Conservation (phyloP, 2,888 invertebrate genomes). For the Hydraecia micacea region DNA sequence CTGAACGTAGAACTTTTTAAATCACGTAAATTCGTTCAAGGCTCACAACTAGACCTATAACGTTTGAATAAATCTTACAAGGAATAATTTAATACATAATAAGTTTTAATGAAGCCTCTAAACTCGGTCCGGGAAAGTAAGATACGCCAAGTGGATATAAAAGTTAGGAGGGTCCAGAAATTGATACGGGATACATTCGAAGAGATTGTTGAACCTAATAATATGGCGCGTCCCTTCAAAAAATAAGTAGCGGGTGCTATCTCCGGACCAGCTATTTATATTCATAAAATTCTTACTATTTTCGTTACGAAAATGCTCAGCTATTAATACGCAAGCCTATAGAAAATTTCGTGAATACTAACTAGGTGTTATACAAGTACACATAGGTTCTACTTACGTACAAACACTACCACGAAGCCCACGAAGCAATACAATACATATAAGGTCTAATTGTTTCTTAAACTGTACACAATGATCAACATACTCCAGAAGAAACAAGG, state of each 20-base stretch:
- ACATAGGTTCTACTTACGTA: slow-evolving; percentile 59
- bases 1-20: slow-evolving; percentile 51
- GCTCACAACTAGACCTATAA: slow-evolving; percentile 62
- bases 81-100: slow-evolving; percentile 69
- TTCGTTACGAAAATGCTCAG: slow-evolving; percentile 39
- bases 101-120: slow-evolving; percentile 69
- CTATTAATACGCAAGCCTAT: slow-evolving; percentile 44
- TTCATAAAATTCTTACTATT: slow-evolving; percentile 45
- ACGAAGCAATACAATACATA: slow-evolving; percentile 54
- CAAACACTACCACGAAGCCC: slow-evolving; percentile 55
- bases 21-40: slow-evolving; percentile 63
- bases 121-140: slow-evolving; percentile 56
- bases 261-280: slow-evolving; percentile 54
- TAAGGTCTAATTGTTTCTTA: slow-evolving; percentile 53
- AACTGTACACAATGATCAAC: slow-evolving; percentile 64
- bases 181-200: slow-evolving; percentile 62
- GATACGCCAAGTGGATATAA: slow-evolving; percentile 64
- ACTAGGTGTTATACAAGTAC: slow-evolving; percentile 20
- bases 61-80: slow-evolving; percentile 65
- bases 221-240: slow-evolving; percentile 49
- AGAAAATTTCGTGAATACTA: slow-evolving; percentile 12
- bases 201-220: slow-evolving; percentile 61
- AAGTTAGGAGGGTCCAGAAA: slow-evolving; percentile 64
- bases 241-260: slow-evolving; percentile 47
- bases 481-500: slow-evolving; percentile 56